Conservation (phyloP, 2,797 vertebrate genomes). For the Harpagifer antarcticus region DNA sequence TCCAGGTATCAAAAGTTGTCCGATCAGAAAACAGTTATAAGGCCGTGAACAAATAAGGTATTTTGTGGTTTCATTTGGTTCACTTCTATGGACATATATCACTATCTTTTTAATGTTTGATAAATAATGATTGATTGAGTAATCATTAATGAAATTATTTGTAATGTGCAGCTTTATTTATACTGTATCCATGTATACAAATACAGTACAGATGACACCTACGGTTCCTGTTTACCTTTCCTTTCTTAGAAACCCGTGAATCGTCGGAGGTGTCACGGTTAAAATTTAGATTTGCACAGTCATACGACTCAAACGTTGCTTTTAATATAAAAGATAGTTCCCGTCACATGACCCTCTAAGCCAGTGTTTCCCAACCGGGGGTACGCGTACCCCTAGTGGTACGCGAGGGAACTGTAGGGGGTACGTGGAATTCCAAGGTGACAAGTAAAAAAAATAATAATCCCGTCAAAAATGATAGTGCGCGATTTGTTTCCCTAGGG, state of each 20-base stretch:
- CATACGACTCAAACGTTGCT: constrained; percentile 35
- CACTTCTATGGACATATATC: neutral
- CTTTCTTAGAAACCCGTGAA: neutral
- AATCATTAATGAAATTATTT: neutral
- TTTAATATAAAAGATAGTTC: constrained; percentile 26
- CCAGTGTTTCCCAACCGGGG: too few species aligned
- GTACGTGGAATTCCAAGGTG: too few species aligned
- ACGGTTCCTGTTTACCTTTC: neutral
- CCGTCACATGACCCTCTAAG: constrained; percentile 33
- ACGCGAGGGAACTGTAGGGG: too few species aligned
- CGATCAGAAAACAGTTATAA: too few species aligned
- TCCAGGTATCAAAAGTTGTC: too few species aligned
- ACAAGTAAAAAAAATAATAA: too few species aligned
- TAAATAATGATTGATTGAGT: neutral
- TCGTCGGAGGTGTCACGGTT: constrained; percentile 14
- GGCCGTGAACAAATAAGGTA: neutral
- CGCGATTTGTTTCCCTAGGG: too few species aligned
- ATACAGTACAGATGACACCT: neutral
- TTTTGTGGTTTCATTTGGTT: neutral
- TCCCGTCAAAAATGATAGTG: too few species aligned
- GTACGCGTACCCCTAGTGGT: too few species aligned
- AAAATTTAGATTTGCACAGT: constrained; percentile 50
- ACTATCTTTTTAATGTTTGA: neutral
- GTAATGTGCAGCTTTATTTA: neutral
- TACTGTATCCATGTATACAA: neutral